These are phyloP conservation scores for Elymnias hypermnestra DNA, from an alignment of 1,140 invertebrate genomes.

Conservation along the genomic window DNA sequence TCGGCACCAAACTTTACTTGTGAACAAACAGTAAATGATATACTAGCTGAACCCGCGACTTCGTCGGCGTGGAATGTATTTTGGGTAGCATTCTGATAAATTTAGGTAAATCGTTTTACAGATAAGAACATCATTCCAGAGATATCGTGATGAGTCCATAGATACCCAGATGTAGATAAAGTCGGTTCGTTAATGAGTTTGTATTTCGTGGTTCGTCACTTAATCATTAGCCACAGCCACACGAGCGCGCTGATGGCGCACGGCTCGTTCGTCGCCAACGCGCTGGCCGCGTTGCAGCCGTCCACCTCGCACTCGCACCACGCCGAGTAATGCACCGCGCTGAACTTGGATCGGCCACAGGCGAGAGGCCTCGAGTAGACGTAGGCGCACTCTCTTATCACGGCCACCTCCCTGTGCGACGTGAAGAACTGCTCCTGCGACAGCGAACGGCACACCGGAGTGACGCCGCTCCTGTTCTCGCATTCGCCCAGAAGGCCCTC, in stretches of 20 bases:
- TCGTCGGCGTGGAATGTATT: too few relatives aligned
- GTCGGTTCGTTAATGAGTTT: too few relatives aligned
- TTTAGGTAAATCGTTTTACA: too few relatives aligned
- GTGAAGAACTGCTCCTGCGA: conserved; percentile 53
- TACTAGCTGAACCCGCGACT: too few relatives aligned
- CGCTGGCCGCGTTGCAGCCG: conserved; percentile 50
- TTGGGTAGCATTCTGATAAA: too few relatives aligned
- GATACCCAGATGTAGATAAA: too few relatives aligned
- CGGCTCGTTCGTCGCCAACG: neutral
- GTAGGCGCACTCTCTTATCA: conserved; percentile 54
- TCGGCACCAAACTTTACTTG: too few relatives aligned
- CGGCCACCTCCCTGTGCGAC: conserved; percentile 29
- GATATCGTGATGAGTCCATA: too few relatives aligned
- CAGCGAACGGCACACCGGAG: conserved; percentile 34
- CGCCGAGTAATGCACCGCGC: conserved; percentile 45
- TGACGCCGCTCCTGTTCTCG: conserved; percentile 6
- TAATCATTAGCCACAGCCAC: neutral
- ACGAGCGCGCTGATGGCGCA: neutral
- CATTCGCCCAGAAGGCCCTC: conserved; percentile 40
- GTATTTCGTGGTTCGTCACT: too few relatives aligned
- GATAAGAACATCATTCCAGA: too few relatives aligned
- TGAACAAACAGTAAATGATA: too few relatives aligned
- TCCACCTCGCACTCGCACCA: conserved; percentile 55
- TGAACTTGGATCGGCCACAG: conserved; percentile 46
- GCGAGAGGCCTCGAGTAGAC: conserved; percentile 31